Base-by-base conservation (phyloP, 2,797 vertebrate species). In the Petrocephalus schoutedeni region DNA sequence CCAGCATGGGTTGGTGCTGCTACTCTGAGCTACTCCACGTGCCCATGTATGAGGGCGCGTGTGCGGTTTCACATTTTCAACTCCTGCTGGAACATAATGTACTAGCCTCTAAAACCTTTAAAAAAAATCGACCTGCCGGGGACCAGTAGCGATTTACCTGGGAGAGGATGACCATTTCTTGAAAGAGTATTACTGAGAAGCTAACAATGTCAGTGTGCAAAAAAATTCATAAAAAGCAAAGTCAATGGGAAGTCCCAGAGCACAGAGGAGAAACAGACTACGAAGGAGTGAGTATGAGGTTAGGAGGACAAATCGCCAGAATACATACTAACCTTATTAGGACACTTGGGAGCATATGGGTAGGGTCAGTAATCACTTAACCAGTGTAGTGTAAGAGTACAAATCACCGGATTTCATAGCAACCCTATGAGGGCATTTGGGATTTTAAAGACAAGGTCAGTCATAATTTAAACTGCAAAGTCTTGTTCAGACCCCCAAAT, bases 361-460 rank as follows among this genome's bases (percentile, higher is more conserved):
- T 21, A 77, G 45, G 51, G 80, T 54, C 45, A 83, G 80, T 83
- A 83, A 83, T 83, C 45, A 83, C 45, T 83, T 83, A 54, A 83
- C 28, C 8, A 53, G 54, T 86, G 23, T 59, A 32, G 6, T 41
- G 54, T 58, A 36, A 59, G 28, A 23, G 84, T 23, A 86, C 54
- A 41, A 86, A 86, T 14, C 51, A 71, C 51, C n/a, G 36, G 86
- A 67, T 67, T 71, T 53, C 64, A 51, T 54, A 53, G 28, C 64
- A 87, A 32, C 59, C 41, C 54, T 51, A 51, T 16, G 41, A 71
- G 49, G 61, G 53, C 41, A 51, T 87, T 67, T 51, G 49, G 49
- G 86, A 51, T 71, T 87, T 28, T 87, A 41, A 87, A 53, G 59
- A 64, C 41, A 86, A 86, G 56, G 85, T 86, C 85, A 83, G 80